Evolutionary conservation across 2,113 vertebrate genomes (phyloP).

Genomic region (Saguinus imperator): DNA sequence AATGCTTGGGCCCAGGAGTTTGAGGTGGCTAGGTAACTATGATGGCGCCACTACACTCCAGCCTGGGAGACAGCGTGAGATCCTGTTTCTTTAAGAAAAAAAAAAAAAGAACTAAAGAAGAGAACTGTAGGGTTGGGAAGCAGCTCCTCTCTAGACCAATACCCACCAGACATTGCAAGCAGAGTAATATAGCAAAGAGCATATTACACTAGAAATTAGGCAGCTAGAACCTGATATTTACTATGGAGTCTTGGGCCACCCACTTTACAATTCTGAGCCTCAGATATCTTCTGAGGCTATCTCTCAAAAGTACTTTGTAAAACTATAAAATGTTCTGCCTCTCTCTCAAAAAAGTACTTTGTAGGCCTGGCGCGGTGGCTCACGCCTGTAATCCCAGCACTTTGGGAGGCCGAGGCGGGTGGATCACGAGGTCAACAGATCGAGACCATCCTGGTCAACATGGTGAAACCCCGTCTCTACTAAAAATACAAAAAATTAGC

Average conservation of each 20-base stretch:
- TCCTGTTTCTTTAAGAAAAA: no score
- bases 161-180: background rate
- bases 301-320: background rate
- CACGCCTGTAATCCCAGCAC: no score
- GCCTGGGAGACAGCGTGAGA: no score
- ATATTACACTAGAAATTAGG: background rate
- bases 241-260: background rate
- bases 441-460: no score
- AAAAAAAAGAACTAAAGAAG: conserved; percentile 32
- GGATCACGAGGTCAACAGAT: no score
- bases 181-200: background rate
- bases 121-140: conserved; percentile 52
- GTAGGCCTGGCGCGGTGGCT: background rate
- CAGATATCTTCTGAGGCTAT: background rate
- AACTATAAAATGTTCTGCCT: background rate
- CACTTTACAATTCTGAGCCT: background rate
- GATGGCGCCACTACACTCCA: no score
- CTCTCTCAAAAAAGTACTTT: background rate
- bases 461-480: no score
- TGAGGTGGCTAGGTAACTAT: no score
- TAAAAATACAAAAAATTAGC: no score
- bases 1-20: no score
- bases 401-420: no score
- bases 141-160: background rate
- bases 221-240: background rate